Base-by-base conservation (phyloP, 2,797 vertebrate genomes). In the Falco peregrinus region DNA sequence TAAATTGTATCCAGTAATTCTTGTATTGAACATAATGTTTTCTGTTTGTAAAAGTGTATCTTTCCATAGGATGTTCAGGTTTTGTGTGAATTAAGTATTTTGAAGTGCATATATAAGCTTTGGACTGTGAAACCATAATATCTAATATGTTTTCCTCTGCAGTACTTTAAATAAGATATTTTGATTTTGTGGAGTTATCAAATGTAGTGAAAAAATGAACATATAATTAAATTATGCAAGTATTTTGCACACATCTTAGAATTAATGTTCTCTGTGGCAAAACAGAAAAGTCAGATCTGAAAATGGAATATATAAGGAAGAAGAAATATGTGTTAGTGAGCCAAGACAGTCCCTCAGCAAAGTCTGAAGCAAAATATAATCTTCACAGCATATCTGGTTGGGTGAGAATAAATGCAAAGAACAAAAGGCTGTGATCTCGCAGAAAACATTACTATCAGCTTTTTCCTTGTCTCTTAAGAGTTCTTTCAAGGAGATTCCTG, bases 401-500 rank as follows among this genome's bases (percentile, higher is more conserved):
- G 31, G 18, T 60, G 41, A 84, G 45, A 26, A 18, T 60, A 79
- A 80, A 54, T 43, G 54, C 4, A 59, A 84, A 71, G 13, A 15
- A 71, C 24, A 41, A 56, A 87, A 54, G 9, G 19, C 24, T 1
- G 0, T 47, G 19, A 81, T 73, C 6, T 65, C 74, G 29, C 14
- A 48, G 74, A 79, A 89, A 87, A 70, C 11, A 48, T 41, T 51
- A 26, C n/a, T 76, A 45, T 53, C 47, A 35, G 10, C 28, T 88
- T 20, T 33, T 68, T 75, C n/a, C 59, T 79, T 82, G 63, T 88
- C 82, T 94, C 82, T 57, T 63, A 71, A 63, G 68, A 87, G 47
- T 61, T 90, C 37, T 88, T 88, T 91, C 73, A 24, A 61, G 86
- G 73, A 92, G 80, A 90, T 73, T 91, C 39, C 47, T 84, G 85